phyloP scores from a whole-genome alignment of 2,888 invertebrate species.

The Athrips mouffetella region DNA sequence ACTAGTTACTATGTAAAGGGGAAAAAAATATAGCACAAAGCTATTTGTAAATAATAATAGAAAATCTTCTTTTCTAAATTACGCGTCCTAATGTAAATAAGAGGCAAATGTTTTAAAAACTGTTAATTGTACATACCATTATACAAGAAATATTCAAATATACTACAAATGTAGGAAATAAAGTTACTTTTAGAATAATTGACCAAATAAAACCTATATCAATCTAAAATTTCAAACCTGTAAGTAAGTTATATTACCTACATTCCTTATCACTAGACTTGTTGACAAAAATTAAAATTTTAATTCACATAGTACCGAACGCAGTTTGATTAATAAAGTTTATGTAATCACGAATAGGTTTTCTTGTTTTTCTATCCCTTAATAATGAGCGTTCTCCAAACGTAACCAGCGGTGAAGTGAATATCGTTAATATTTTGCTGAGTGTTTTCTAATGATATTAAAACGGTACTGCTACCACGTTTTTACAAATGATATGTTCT shows the following conservation, averaged over 20 bases:
- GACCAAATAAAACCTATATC: constrained; percentile 15
- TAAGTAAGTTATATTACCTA: constrained; percentile 24
- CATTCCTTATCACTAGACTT: constrained; percentile 36
- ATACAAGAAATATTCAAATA: not conserved
- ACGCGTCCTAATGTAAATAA: constrained; percentile 14
- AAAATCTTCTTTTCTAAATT: constrained; percentile 12
- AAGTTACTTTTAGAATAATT: constrained; percentile 3
- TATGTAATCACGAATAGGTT: constrained; percentile 18
- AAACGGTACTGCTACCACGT: too few species aligned
- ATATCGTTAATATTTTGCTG: too few species aligned
- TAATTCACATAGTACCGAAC: constrained; percentile 34
- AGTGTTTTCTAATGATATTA: too few species aligned
- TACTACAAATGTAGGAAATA: not conserved
- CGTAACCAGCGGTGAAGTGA: too few species aligned
- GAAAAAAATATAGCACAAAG: constrained; percentile 41
- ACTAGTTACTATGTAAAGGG: constrained; percentile 67
- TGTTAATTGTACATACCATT: constrained; percentile 8
- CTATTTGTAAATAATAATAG: constrained; percentile 46
- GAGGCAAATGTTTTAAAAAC: not conserved
- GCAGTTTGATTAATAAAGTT: constrained; percentile 31
- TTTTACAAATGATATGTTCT: too few species aligned
- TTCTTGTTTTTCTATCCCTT: not conserved
- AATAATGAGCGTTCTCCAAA: too few species aligned
- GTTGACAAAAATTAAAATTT: constrained; percentile 30
- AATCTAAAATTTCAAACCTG: constrained; percentile 23